Base-by-base conservation (phyloP, 2,888 invertebrate genomes). In the Phoronis australis region DNA sequence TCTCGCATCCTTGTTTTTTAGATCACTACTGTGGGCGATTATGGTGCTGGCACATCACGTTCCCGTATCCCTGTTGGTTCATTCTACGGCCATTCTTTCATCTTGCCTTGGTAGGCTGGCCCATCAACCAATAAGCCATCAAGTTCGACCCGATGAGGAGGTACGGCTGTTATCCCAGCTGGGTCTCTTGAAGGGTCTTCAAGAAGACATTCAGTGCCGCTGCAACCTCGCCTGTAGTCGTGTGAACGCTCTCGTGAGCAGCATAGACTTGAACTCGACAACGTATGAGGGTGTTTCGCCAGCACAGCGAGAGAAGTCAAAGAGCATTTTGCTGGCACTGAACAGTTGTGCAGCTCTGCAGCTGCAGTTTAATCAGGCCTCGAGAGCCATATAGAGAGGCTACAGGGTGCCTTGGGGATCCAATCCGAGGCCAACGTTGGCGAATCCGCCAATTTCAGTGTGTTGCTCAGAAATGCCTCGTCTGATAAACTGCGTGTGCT, bases 1-100 rank as follows among this genome's bases (percentile, higher is more conserved):
- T n/a, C n/a, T n/a, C 51, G 18, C 20, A 56, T 50, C 50, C 45
- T 48, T 60, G 47, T 40, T 57, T 56, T 75, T 37, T 71, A 89
- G 88, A 88, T 93, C 54, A 93, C 92, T 27, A 88, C 89, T 1
- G 90, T 92, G 60, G 93, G 92, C 9, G 83, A 91, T 12, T 91
- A 91, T 69, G 92, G 92, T 41, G 90, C 91, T 87, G 87, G 90
- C 23, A 75, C 37, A 71, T 88, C 90, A 48, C 85, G 90, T 61
- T 91, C 91, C 67, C 86, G 88, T 78, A 90, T 94, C 56, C 91
- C 93, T 0, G 80, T 93, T 35, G 94, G 93, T n/a, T 87, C 87
- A 77, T 94, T 93, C 78, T 94, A 90, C 73, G 94, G 94, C 0
- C 92, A 93, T 75, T 84, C 90, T 37, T 85, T 88, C 2, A 69